Percentiles rank a stretch among this genome's conserved stretches.
Conservation (phyloP, 1,140 invertebrate species). For the Homarus americanus region DNA sequence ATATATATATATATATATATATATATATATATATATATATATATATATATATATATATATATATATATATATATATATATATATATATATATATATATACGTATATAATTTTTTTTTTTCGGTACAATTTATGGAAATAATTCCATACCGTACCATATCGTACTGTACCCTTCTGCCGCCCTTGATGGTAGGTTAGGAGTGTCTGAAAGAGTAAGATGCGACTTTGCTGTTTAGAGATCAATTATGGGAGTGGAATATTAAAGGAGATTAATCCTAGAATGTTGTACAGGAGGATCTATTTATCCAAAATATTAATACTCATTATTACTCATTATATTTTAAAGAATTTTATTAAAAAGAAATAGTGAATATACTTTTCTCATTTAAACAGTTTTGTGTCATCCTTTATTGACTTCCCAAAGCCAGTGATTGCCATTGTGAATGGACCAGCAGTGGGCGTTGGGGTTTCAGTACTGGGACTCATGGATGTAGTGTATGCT, state of each 20-base stretch:
- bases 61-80: conserved; percentile 11
- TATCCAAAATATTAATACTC: conserved; percentile 74
- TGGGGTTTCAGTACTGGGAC: conserved; percentile 74
- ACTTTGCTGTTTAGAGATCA: no score
- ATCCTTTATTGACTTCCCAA: conserved; percentile 75
- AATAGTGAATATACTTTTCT: background rate
- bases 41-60: conserved; percentile 41
- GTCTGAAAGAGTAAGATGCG: no score
- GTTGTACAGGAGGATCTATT: no score
- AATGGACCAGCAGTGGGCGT: conserved; percentile 76
- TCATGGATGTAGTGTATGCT: conserved; percentile 74
- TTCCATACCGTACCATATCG: no score
- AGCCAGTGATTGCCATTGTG: conserved; percentile 75
- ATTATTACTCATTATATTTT: background rate
- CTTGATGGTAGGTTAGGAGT: no score
- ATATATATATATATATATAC: conserved; percentile 3
- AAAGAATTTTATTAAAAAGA: background rate
- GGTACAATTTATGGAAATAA: no score
- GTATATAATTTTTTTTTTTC: background rate
- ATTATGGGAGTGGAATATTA: no score
- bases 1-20: background rate
- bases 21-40: conserved; percentile 5
- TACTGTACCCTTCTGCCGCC: no score
- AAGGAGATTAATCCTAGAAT: no score
- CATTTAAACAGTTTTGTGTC: conserved; percentile 63